phyloP scores from a whole-genome alignment of 2,888 invertebrate species.

The Poecilobothrus nobilitatus region DNA sequence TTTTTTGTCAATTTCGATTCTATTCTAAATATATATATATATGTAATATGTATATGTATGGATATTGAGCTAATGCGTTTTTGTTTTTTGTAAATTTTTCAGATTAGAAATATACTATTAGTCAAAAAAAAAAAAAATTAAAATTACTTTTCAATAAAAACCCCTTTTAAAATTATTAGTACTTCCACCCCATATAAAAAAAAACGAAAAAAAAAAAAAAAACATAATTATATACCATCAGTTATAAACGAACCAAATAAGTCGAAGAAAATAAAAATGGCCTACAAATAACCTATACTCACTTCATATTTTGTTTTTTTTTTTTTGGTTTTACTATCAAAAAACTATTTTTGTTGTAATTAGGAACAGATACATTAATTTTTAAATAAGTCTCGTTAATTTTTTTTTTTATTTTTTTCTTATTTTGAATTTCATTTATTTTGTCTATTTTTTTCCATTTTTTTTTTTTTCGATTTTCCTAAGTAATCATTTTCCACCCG shows the following conservation, averaged over 20 bases:
- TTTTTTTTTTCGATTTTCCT: not conserved
- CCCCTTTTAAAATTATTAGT: no score
- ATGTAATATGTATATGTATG: no score
- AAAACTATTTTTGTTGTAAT: conserved; percentile 13
- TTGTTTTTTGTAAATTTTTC: no score
- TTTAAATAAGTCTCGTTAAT: conserved; percentile 12
- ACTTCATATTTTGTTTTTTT: not conserved
- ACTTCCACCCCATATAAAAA: not conserved
- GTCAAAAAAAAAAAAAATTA: not conserved
- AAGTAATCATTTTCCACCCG: no score
- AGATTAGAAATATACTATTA: not conserved
- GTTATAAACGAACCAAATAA: not conserved
- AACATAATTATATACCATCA: not conserved
- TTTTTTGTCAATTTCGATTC: not conserved
- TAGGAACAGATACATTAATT: conserved; percentile 17
- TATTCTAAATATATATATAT: not conserved
- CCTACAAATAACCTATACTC: not conserved
- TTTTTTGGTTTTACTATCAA: not conserved
- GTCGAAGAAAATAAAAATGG: not conserved
- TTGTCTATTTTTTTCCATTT: conserved; percentile 11
- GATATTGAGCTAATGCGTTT: no score
- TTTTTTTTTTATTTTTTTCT: not conserved
- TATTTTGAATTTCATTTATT: conserved; percentile 5
- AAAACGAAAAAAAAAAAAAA: no score
- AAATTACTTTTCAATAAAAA: no score